A percentile compares a stretch with the other conserved stretches of the same genome.
These are phyloP conservation scores for Apteryx owenii DNA, from an alignment of 2,113 vertebrate genomes.

Conservation along the genomic window DNA sequence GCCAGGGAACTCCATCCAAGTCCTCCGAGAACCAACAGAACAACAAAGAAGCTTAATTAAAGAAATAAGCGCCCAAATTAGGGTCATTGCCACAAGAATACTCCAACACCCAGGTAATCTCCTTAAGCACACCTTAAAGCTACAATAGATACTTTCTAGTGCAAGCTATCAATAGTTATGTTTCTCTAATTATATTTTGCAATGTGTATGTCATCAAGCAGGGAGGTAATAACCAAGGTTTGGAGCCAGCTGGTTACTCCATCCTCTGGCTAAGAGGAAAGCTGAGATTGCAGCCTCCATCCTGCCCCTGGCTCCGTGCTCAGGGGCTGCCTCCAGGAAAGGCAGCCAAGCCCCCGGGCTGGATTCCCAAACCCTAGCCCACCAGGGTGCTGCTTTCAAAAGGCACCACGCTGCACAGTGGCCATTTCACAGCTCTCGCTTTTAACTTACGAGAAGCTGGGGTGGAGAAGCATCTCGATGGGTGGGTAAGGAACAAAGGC, in stretches of 20 bases:
- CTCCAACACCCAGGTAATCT: neutral
- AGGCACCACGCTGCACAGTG: neutral
- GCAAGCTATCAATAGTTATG: neutral
- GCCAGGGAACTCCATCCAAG: neutral
- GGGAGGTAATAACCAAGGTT: neutral
- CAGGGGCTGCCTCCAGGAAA: neutral
- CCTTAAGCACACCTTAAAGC: neutral
- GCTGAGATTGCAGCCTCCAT: neutral
- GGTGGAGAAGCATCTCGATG: neutral
- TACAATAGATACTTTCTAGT: fast-evolving
- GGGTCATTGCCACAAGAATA: no score
- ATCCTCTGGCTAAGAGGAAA: neutral
- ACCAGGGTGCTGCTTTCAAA: neutral
- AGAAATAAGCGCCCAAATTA: neutral
- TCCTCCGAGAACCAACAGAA: neutral
- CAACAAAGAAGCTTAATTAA: neutral
- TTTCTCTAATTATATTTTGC: neutral
- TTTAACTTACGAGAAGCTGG: neutral
- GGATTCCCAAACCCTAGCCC: neutral
- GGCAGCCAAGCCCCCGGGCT: neutral
- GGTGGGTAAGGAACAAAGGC: neutral
- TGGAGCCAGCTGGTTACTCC: neutral
- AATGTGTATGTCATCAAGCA: fast-evolving
- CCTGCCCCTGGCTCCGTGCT: neutral
- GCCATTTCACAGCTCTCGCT: neutral